Evolutionary conservation across 2,113 vertebrate genomes (phyloP).

Genomic region (Pandion haliaetus): DNA sequence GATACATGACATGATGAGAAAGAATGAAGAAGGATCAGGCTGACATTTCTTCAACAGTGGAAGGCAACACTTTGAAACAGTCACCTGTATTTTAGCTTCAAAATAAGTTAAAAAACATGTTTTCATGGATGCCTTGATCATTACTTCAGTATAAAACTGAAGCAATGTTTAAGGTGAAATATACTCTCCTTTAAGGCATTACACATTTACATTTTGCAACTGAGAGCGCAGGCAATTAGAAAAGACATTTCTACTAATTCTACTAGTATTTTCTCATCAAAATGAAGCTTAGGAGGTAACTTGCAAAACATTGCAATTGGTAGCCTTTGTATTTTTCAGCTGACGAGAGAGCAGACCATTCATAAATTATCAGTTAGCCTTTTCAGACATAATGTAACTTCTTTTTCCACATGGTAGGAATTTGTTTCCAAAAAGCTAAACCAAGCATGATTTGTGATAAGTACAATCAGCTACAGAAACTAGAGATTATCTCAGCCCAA

Average conservation of each 20-base stretch:
- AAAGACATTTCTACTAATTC: neutral
- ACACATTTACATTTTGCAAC: neutral
- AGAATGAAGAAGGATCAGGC: neutral
- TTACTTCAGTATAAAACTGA: neutral
- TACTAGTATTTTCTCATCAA: neutral
- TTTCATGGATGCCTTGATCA: neutral
- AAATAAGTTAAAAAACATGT: neutral
- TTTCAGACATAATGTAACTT: neutral
- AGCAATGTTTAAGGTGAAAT: neutral
- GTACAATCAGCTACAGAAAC: neutral
- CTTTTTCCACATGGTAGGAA: neutral
- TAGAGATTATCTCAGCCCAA: neutral
- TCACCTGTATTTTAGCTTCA: neutral
- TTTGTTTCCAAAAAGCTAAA: neutral
- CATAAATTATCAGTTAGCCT: neutral
- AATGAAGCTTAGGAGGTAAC: neutral
- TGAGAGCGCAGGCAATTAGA: neutral
- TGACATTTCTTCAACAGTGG: neutral
- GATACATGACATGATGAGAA: neutral
- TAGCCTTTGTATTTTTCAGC: neutral
- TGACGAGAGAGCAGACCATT: neutral
- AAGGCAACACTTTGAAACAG: neutral
- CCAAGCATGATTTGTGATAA: neutral
- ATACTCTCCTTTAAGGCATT: neutral
- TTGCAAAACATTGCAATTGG: neutral